phyloP scores from a whole-genome alignment of 1,140 invertebrate species.

The Bathynomus jamesi region DNA sequence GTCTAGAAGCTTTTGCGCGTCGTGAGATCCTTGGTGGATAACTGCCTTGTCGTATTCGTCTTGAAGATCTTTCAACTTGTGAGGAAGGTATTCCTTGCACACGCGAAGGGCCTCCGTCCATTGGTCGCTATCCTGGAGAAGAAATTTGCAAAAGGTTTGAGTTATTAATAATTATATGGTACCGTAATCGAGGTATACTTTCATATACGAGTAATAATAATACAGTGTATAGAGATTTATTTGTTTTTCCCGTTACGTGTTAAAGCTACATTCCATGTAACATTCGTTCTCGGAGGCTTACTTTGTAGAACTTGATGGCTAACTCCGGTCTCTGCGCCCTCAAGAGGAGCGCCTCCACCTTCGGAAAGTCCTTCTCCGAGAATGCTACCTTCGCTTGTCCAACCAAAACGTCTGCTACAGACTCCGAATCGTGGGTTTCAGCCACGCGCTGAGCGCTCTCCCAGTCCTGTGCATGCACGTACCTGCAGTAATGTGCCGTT shows the following conservation, averaged over 20 bases:
- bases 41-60: constrained; percentile 50
- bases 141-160: no score
- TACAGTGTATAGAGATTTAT: no score
- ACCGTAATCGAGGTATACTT: no score
- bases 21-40: constrained; percentile 44
- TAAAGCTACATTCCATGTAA: no score
- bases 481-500: no score
- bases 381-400: constrained; percentile 72
- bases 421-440: constrained; percentile 68
- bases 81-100: constrained; percentile 87
- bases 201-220: no score
- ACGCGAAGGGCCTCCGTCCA: constrained; percentile 92
- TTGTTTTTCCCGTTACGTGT: no score
- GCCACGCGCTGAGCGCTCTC: constrained; percentile 77
- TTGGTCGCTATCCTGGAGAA: constrained; percentile 60
- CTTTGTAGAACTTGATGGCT: constrained; percentile 81
- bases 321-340: constrained; percentile 85
- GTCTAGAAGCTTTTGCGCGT: constrained; percentile 46
- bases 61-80: constrained; percentile 63
- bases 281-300: no score
- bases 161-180: no score
- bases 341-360: constrained; percentile 81
- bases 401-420: constrained; percentile 77
- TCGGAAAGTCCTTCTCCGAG: constrained; percentile 60
- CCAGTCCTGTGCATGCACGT: constrained; percentile 80